phyloP scores from a whole-genome alignment of 1,140 invertebrate genomes.

The Thalassaphorura encarpata region DNA sequence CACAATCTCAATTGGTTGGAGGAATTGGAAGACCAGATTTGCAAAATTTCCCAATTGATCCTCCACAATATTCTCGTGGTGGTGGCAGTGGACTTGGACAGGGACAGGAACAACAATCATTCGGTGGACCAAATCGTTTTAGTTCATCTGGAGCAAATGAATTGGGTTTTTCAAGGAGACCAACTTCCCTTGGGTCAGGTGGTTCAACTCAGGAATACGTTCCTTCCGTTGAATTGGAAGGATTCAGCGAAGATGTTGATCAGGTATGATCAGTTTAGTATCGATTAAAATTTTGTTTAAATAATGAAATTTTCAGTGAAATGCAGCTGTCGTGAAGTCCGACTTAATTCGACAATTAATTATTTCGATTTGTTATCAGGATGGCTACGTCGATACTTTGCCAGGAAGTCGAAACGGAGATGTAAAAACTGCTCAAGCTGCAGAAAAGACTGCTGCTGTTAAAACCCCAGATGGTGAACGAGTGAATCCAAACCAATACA shows the following conservation, averaged over 20 bases:
- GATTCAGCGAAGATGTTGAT: conserved; percentile 32
- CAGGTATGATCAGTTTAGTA: conserved; percentile 12
- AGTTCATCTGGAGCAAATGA: not conserved
- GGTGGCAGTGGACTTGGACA: no score
- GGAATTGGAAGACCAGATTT: no score
- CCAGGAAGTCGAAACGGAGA: conserved; percentile 2
- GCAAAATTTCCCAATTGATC: no score
- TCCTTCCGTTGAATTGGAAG: conserved; percentile 28
- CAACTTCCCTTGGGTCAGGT: not conserved
- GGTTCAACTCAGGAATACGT: conserved; percentile 15
- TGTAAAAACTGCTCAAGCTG: conserved; percentile 8
- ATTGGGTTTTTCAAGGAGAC: not conserved
- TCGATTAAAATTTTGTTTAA: no score
- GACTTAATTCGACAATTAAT: no score
- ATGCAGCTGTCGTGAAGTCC: no score
- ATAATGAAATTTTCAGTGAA: no score
- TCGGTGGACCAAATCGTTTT: not conserved
- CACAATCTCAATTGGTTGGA: no score
- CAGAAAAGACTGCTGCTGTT: conserved; percentile 9
- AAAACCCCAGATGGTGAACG: conserved; percentile 8
- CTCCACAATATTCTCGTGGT: no score
- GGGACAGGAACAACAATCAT: no score
- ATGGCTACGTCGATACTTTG: conserved; percentile 22
- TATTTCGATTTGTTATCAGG: conserved; percentile 4
- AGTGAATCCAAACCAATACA: not conserved